Percentiles rank a stretch among this genome's conserved stretches.
Evolutionary conservation across 1,140 invertebrate genomes (phyloP).

Genomic region (Drosophila nigromelanica): DNA sequence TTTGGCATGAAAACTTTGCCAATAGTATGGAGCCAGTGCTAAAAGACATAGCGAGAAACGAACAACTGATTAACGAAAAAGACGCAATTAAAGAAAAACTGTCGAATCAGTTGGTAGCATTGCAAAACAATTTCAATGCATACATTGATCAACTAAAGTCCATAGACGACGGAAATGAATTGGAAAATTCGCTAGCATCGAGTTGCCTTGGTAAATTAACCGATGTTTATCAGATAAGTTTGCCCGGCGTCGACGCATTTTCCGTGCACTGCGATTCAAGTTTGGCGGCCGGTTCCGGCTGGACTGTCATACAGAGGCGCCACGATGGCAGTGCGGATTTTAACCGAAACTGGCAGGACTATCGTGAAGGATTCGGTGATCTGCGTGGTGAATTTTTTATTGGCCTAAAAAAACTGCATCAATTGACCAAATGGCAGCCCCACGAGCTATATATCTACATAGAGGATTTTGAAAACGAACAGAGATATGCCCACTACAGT

Average conservation of each 20-base stretch:
- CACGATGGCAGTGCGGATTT: constrained; percentile 21
- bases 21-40: no score
- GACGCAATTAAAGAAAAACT: neutral
- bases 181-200: neutral
- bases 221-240: constrained; percentile 5
- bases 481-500: constrained; percentile 14
- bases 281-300: neutral
- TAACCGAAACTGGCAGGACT: constrained; percentile 18
- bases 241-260: constrained; percentile 15
- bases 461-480: neutral
- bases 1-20: no score
- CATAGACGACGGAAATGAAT: neutral
- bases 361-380: constrained; percentile 18
- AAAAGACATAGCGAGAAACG: no score
- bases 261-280: constrained; percentile 16
- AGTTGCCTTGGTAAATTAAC: constrained; percentile 12
- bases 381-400: constrained; percentile 26
- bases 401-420: constrained; percentile 29
- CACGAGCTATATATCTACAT: constrained; percentile 19
- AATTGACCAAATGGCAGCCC: constrained; percentile 2
- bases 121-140: neutral
- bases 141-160: neutral
- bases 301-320: constrained; percentile 18
- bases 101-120: neutral
- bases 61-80: neutral